A percentile compares a stretch with the other conserved stretches of the same genome.
Evolutionary conservation across 2,113 vertebrate genomes (phyloP).

Genomic region (Psittacula cyanocephala): DNA sequence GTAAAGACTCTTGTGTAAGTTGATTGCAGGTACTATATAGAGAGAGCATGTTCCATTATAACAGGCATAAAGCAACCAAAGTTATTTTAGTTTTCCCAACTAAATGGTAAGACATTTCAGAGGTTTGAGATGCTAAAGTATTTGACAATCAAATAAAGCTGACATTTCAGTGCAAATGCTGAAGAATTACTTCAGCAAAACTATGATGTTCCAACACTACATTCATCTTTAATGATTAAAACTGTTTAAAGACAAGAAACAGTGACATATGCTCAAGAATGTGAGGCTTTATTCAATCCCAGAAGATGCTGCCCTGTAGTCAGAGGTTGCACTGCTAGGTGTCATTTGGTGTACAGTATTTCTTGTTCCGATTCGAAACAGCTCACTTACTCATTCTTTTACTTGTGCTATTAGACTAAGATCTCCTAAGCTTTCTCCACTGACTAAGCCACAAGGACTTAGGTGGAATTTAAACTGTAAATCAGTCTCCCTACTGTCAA

Average conservation of each 20-base stretch:
- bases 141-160: background rate
- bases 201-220: background rate
- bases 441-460: background rate
- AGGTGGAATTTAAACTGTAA: background rate
- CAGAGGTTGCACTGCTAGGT: background rate
- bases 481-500: background rate
- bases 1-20: background rate
- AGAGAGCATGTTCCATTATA: background rate
- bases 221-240: background rate
- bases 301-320: background rate
- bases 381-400: background rate
- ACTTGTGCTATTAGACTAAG: background rate
- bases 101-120: background rate
- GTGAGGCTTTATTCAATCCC: background rate
- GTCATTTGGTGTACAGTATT: background rate
- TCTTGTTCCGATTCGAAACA: background rate
- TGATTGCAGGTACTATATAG: conserved; percentile 9
- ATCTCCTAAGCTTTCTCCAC: background rate
- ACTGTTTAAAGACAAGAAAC: background rate
- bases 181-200: background rate
- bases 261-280: background rate
- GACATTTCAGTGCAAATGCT: background rate
- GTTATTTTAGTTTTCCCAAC: background rate
- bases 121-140: background rate
- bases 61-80: background rate